Percentiles rank a stretch among this genome's conserved stretches.
phyloP scores from a whole-genome alignment of 1,140 invertebrate genomes.

The Carposina sasakii region DNA sequence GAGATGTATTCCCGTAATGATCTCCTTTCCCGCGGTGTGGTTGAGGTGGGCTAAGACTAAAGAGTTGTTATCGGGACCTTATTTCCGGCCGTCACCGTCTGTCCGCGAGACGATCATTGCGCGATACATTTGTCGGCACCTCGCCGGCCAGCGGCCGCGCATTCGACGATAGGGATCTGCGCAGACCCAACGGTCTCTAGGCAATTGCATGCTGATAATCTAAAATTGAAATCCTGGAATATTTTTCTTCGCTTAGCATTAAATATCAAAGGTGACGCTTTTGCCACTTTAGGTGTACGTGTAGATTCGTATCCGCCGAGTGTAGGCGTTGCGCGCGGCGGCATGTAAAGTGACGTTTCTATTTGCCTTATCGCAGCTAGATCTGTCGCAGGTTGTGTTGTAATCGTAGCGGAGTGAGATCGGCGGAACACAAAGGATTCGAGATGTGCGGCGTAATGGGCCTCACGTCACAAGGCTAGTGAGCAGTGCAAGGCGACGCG shows the following conservation, averaged over 20 bases:
- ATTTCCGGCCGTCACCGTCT: conserved; percentile 64
- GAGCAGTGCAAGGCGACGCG: conserved; percentile 48
- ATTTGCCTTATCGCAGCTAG: conserved; percentile 59
- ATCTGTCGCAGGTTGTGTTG: conserved; percentile 60
- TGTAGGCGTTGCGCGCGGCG: conserved; percentile 37
- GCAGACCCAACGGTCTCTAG: conserved; percentile 35
- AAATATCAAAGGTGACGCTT: conserved; percentile 28
- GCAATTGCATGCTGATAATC: conserved; percentile 58
- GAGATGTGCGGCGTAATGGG: conserved; percentile 63
- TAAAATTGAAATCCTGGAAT: conserved; percentile 19
- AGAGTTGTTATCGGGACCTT: conserved; percentile 62
- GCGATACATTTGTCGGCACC: conserved; percentile 66
- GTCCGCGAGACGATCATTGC: conserved; percentile 51
- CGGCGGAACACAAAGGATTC: conserved; percentile 58
- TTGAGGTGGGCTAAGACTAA: conserved; percentile 52
- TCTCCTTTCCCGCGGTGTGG: conserved; percentile 50
- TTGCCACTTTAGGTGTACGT: conserved; percentile 37
- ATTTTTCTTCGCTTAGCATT: background rate
- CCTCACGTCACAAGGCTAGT: conserved; percentile 44
- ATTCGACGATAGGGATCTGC: conserved; percentile 48
- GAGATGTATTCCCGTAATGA: conserved; percentile 65
- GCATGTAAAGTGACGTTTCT: conserved; percentile 66
- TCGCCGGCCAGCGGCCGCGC: conserved; percentile 23
- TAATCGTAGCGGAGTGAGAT: conserved; percentile 54
- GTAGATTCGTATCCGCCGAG: conserved; percentile 33